Conservation (phyloP, 2,888 invertebrate species). For the Philhelius pedissequus region DNA sequence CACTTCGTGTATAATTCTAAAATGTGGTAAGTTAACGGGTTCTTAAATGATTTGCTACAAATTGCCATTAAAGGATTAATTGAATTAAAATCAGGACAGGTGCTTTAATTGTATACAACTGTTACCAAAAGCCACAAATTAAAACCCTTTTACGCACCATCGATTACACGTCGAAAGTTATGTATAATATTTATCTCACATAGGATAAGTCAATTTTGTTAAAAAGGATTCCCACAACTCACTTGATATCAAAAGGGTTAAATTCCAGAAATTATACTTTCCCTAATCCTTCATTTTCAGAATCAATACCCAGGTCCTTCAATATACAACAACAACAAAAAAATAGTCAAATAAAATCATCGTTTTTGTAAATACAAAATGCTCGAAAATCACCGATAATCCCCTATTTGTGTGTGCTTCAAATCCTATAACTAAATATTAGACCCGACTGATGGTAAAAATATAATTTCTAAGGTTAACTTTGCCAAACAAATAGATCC, state of each 20-base stretch:
- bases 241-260: neutral
- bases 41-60: too few relatives aligned
- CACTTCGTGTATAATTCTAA: too few relatives aligned
- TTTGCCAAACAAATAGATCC: slow-evolving; percentile 6
- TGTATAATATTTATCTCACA: too few relatives aligned
- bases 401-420: slow-evolving; percentile 18
- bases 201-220: neutral
- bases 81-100: too few relatives aligned
- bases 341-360: neutral
- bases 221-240: neutral
- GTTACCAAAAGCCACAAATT: too few relatives aligned
- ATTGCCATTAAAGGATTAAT: too few relatives aligned
- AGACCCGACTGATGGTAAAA: neutral
- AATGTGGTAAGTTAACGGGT: too few relatives aligned
- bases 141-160: too few relatives aligned
- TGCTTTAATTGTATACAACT: too few relatives aligned
- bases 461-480: slow-evolving; percentile 1
- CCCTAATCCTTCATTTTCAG: neutral
- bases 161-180: too few relatives aligned
- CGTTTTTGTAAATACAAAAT: slow-evolving; percentile 11
- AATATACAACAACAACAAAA: neutral
- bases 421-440: neutral
- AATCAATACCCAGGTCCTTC: neutral
- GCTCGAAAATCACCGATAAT: slow-evolving; percentile 6
- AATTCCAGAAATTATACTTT: neutral